Evolutionary conservation across 2,113 vertebrate species (phyloP).

Genomic region (Dermatemys mawii): DNA sequence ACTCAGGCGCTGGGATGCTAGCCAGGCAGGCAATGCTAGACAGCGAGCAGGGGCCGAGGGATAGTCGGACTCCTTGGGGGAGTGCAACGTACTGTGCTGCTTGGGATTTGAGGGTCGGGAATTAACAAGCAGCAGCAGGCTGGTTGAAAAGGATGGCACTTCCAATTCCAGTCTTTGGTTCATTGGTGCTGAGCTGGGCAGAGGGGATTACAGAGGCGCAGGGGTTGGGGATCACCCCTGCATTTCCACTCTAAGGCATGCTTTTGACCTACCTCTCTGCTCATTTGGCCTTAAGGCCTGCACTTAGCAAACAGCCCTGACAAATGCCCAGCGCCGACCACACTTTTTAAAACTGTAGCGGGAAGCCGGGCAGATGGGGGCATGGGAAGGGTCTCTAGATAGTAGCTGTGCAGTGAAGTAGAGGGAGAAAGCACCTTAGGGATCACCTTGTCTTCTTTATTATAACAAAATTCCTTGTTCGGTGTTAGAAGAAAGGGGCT

Average conservation of each 20-base stretch:
- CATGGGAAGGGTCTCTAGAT: fast-evolving
- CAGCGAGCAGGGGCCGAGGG: not conserved
- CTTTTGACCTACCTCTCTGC: fast-evolving
- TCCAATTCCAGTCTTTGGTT: fast-evolving
- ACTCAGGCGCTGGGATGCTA: fast-evolving
- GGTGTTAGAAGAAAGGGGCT: not conserved
- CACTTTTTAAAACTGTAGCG: not conserved
- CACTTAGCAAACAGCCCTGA: fast-evolving
- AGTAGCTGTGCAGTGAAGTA: not conserved
- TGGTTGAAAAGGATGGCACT: fast-evolving
- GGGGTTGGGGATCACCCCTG: not conserved
- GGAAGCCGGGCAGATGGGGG: not conserved
- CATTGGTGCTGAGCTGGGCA: fast-evolving
- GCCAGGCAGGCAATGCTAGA: not conserved
- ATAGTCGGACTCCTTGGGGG: not conserved
- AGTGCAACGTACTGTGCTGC: not conserved
- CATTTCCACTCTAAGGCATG: fast-evolving
- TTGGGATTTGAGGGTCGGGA: fast-evolving
- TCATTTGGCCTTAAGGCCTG: not conserved
- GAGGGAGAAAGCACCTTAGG: not conserved
- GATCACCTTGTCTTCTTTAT: fast-evolving
- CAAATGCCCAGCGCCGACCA: not conserved
- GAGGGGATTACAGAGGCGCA: not conserved
- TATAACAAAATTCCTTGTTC: not conserved
- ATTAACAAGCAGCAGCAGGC: not conserved